Evolutionary conservation across 2,113 vertebrate genomes (phyloP), one percentile per base, ranked within the genome.

Genomic region (Tragelaphus scriptus): DNA sequence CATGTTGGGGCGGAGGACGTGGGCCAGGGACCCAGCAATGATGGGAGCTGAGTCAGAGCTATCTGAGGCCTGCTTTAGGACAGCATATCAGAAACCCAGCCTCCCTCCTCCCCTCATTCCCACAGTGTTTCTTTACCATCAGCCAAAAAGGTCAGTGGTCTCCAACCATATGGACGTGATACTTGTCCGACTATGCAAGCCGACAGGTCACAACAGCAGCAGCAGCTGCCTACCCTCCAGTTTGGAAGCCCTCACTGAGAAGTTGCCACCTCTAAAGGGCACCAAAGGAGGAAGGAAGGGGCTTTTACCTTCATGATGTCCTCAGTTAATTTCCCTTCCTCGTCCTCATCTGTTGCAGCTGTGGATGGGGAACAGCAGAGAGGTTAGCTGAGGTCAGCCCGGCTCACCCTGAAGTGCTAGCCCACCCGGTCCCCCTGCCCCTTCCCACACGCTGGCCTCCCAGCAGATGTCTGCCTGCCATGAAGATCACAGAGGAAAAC

Each of bases 261-360:
- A 85, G 26, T 12, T 8, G 26, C 55, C 47, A 79, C 51, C 86
- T 88, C 44, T 63, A 26, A 85, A 91, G 58, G 56, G 77, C 44
- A 14, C 13, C 49, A 82, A 28, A 56, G 63, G 25, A 75, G 75
- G 40, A 92, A 84, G 19, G 58, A 85, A 85, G n/a, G 53, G 47
- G 28, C 49, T 85, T 75, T 93, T 98, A 98, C 98, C 98, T 98
- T 98, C 95, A 98, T 98, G 85, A 98, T 94, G 84, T 98, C 98
- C 19, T 98, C 98, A 7, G 97, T 82, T 77, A 98, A 21, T 59
- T 97, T 98, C 53, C 98, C 97, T 85, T 98, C 98, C n/a, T 98
- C 98, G 0, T 98, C 98, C 65, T 98, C 98, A 2, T 98, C 98
- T 30, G 98, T 98, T 23, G 98, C 92, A 58, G 94, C 97, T 98